phyloP scores from a whole-genome alignment of 2,888 invertebrate species.

The Dascillus cervinus region DNA sequence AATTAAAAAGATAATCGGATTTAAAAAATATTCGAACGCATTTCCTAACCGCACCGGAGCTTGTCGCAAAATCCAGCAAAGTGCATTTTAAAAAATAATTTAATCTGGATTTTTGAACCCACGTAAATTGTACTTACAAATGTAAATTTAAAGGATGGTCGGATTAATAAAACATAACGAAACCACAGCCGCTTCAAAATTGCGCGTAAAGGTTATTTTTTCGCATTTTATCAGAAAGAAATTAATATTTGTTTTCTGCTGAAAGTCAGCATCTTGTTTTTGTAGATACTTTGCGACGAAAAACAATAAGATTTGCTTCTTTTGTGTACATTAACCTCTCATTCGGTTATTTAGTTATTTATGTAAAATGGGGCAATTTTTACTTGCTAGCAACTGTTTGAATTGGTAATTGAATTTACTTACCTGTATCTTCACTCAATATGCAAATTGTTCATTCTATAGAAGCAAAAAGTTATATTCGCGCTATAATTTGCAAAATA shows the following conservation, averaged over 20 bases:
- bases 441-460: conserved; percentile 18
- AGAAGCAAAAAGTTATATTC: conserved; percentile 16
- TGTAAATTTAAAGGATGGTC: no score
- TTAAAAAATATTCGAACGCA: no score
- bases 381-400: conserved; percentile 15
- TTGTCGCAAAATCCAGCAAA: no score
- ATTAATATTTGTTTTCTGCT: not conserved
- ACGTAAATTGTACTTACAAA: no score
- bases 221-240: not conserved
- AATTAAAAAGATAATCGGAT: no score
- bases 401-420: conserved; percentile 20
- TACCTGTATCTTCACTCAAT: conserved; percentile 20
- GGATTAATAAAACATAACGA: no score
- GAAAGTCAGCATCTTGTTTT: not conserved
- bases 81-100: no score
- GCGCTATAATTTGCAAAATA: conserved; percentile 14
- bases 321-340: not conserved
- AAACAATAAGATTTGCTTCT: not conserved
- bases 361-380: conserved; percentile 12
- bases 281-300: conserved; percentile 1
- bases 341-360: conserved; percentile 6
- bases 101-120: no score
- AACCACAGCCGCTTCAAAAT: no score
- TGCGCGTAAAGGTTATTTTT: no score
- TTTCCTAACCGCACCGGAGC: no score